These are phyloP conservation scores for Chesias legatella DNA, from an alignment of 2,888 invertebrate species.

Conservation along the genomic window DNA sequence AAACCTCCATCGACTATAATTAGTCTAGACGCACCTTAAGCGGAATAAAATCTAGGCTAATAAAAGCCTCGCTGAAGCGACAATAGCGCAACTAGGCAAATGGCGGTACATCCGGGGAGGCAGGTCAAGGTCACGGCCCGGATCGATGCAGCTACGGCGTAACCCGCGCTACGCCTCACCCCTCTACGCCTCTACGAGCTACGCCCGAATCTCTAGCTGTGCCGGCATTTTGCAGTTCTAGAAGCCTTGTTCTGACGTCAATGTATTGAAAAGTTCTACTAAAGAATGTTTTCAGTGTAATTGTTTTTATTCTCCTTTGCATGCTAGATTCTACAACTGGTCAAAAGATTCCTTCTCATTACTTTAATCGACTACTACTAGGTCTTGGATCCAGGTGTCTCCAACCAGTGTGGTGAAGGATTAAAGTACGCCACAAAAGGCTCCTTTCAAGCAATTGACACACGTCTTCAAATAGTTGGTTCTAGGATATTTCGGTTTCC, in stretches of 20 bases:
- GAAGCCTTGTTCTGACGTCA: slow-evolving; percentile 28
- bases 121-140: slow-evolving; percentile 84
- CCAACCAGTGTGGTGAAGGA: too few species aligned
- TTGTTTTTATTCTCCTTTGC: too few species aligned
- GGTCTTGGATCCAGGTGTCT: too few species aligned
- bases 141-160: slow-evolving; percentile 82
- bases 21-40: slow-evolving; percentile 43
- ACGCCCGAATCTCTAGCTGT: slow-evolving; percentile 40
- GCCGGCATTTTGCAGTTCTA: slow-evolving; percentile 38
- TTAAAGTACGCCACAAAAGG: too few species aligned
- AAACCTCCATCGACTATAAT: slow-evolving; percentile 6
- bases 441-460: too few species aligned
- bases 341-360: too few species aligned
- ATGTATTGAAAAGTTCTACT: slow-evolving; percentile 1
- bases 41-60: slow-evolving; percentile 59
- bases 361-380: too few species aligned
- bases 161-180: slow-evolving; percentile 40
- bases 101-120: slow-evolving; percentile 72
- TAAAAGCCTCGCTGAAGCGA: slow-evolving; percentile 67
- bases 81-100: slow-evolving; percentile 69
- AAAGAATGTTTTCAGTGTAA: too few species aligned
- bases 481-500: too few species aligned
- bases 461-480: too few species aligned
- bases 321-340: too few species aligned
- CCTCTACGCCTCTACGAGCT: slow-evolving; percentile 42